These are phyloP conservation scores for Ptychobarbus kaznakovi DNA, from an alignment of 2,797 vertebrate species.

Conservation along the genomic window DNA sequence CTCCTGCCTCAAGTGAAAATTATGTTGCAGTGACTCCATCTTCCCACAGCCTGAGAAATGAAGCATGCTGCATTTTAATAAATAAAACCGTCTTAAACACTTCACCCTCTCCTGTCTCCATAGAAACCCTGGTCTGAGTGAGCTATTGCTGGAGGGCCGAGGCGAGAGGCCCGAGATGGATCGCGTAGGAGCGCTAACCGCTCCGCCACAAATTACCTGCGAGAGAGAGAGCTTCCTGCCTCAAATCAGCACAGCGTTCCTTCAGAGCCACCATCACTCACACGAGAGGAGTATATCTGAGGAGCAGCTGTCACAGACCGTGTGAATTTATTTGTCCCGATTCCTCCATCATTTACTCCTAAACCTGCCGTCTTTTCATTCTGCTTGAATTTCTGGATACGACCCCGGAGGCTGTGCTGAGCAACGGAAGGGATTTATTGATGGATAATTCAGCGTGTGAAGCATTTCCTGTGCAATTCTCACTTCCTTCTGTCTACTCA, in stretches of 20 bases:
- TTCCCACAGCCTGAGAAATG: constrained; percentile 33
- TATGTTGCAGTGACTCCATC: constrained; percentile 43
- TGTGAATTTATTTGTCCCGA: constrained; percentile 37
- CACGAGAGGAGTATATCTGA: constrained; percentile 40
- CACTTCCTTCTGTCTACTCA: constrained; percentile 21
- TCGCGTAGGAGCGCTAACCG: constrained; percentile 43
- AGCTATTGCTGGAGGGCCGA: constrained; percentile 51
- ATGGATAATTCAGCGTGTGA: constrained; percentile 41
- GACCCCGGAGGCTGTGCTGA: constrained; percentile 27
- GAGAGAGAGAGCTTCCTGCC: constrained; percentile 48
- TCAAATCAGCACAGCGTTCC: constrained; percentile 52
- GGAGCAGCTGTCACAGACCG: constrained; percentile 54
- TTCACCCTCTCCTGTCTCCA: constrained; percentile 59
- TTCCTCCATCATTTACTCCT: constrained; percentile 56
- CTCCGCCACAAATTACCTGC: constrained; percentile 56
- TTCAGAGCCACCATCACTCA: constrained; percentile 52
- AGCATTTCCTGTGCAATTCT: constrained; percentile 24
- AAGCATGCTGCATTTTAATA: constrained; percentile 56
- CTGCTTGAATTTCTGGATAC: background rate
- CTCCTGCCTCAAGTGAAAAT: constrained; percentile 32
- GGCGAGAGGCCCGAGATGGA: constrained; percentile 54
- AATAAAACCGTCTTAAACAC: constrained; percentile 57
- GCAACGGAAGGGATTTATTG: constrained; percentile 45
- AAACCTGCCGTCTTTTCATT: constrained; percentile 42
- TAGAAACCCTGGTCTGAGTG: constrained; percentile 59